Evolutionary conservation across 2,888 invertebrate species (phyloP).

Genomic region (Leptopilina myrica): DNA sequence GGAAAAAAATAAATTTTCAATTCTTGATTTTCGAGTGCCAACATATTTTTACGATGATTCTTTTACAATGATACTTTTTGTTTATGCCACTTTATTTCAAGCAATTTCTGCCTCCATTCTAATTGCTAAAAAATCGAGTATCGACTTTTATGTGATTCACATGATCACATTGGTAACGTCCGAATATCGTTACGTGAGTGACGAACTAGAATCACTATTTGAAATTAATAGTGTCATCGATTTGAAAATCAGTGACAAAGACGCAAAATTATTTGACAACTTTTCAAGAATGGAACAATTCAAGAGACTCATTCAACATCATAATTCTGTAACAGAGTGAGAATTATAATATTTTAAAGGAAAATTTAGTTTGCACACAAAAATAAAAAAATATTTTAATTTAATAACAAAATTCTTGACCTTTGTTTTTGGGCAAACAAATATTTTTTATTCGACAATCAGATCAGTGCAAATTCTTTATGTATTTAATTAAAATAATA

Average conservation of each 20-base stretch:
- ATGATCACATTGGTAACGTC: slow-evolving; percentile 57
- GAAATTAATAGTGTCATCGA: neutral
- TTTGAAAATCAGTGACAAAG: no score
- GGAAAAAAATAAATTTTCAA: slow-evolving; percentile 52
- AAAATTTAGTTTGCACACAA: slow-evolving; percentile 44
- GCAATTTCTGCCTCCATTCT: slow-evolving; percentile 41
- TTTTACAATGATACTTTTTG: slow-evolving; percentile 50
- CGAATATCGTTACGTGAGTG: slow-evolving; percentile 58
- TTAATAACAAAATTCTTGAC: no score
- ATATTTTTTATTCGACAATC: no score
- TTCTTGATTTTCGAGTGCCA: slow-evolving; percentile 57
- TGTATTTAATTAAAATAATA: no score
- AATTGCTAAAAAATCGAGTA: slow-evolving; percentile 53
- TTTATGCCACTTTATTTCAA: slow-evolving; percentile 48
- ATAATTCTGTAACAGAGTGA: slow-evolving; percentile 54
- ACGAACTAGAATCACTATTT: slow-evolving; percentile 51
- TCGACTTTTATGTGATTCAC: slow-evolving; percentile 61
- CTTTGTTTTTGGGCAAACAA: no score
- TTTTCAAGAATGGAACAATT: slow-evolving; percentile 42
- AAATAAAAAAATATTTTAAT: no score
- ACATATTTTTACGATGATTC: slow-evolving; percentile 54
- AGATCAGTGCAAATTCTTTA: no score
- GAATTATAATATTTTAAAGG: slow-evolving; percentile 13
- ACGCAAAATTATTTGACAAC: neutral
- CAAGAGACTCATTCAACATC: slow-evolving; percentile 50